Conservation (phyloP, 2,888 invertebrate species). For the Saturnia japonica region DNA sequence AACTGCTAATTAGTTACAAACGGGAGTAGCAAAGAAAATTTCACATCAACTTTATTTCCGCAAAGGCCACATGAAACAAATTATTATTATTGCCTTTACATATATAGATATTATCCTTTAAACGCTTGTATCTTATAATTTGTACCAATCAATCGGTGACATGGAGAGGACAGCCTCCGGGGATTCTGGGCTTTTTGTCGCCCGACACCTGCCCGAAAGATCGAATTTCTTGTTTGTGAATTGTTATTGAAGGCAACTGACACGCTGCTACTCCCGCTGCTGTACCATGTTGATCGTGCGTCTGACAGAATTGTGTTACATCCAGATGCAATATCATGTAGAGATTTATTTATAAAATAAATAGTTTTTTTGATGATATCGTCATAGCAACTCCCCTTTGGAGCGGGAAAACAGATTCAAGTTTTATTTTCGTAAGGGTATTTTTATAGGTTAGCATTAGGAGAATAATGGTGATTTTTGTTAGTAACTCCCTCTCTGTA, state of each 20-base stretch:
- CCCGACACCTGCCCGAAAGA: constrained; percentile 71
- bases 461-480: too few relatives aligned
- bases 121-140: constrained; percentile 35
- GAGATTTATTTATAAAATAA: neutral
- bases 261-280: constrained; percentile 37
- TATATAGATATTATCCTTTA: neutral
- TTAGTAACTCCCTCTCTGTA: too few relatives aligned
- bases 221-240: constrained; percentile 67
- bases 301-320: constrained; percentile 1
- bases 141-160: constrained; percentile 24
- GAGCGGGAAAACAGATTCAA: too few relatives aligned
- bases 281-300: neutral
- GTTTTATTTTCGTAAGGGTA: too few relatives aligned
- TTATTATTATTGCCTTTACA: too few relatives aligned
- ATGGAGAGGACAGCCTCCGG: constrained; percentile 48
- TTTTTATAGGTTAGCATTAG: too few relatives aligned
- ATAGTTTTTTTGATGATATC: neutral
- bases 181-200: constrained; percentile 63
- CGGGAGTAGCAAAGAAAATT: too few relatives aligned
- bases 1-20: too few relatives aligned
- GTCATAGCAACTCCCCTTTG: neutral
- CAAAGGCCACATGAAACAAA: too few relatives aligned
- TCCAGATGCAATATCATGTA: neutral
- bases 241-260: constrained; percentile 56
- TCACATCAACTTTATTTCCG: too few relatives aligned